phyloP scores from a whole-genome alignment of 2,113 vertebrate species.

The Corythoichthys intestinalis region DNA sequence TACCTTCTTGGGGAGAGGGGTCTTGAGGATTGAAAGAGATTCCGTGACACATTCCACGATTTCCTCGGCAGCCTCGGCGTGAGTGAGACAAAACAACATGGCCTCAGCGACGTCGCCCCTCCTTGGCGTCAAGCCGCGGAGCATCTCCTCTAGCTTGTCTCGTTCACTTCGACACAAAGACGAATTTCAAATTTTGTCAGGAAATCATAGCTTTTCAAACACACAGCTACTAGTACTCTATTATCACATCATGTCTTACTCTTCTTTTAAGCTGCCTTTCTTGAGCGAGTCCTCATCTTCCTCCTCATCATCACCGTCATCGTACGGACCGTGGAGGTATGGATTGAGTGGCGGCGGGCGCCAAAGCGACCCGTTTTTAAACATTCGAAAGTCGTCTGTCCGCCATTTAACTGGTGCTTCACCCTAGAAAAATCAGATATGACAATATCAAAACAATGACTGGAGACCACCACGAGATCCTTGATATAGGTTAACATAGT shows the following conservation, averaged over 20 bases:
- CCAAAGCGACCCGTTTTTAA: conserved; percentile 97
- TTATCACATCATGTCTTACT: conserved; percentile 72
- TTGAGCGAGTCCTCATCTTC: conserved; percentile 88
- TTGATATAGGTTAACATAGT: too few species aligned
- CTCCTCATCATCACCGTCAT: conserved; percentile 86
- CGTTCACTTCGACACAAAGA: conserved; percentile 79
- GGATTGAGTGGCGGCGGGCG: conserved; percentile 94
- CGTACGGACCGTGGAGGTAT: conserved; percentile 90
- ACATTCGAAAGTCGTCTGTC: conserved; percentile 96
- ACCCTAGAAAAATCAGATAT: conserved; percentile 69
- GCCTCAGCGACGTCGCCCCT: conserved; percentile 93
- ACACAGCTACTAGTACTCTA: not conserved
- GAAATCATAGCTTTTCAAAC: not conserved
- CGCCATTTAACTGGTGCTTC: conserved; percentile 95
- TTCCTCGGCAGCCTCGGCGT: conserved; percentile 96
- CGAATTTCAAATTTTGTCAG: not conserved
- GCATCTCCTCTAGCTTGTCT: conserved; percentile 93
- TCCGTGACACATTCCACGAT: conserved; percentile 96
- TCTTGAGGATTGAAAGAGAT: conserved; percentile 95
- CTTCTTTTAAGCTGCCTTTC: conserved; percentile 95
- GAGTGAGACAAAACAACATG: conserved; percentile 95
- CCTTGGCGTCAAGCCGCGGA: conserved; percentile 87
- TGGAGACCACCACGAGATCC: not conserved
- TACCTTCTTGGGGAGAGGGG: conserved; percentile 97
- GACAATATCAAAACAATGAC: not conserved